A percentile compares a stretch with the other conserved stretches of the same genome.
These are phyloP conservation scores for Sorex fumeus DNA, from an alignment of 2,113 vertebrate genomes.

Conservation along the genomic window DNA sequence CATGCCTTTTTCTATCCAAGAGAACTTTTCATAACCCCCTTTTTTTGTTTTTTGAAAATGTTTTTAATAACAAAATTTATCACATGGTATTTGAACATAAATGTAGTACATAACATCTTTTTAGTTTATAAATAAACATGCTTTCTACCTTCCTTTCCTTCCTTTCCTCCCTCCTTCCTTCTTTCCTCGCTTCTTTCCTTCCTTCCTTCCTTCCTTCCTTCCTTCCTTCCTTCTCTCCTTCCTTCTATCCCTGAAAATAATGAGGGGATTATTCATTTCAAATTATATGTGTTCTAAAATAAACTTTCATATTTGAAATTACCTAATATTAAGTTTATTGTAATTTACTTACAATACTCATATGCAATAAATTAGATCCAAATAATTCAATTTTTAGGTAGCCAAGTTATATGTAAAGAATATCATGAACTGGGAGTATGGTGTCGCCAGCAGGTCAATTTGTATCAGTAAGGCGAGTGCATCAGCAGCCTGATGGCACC, in stretches of 20 bases:
- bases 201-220: too few species aligned
- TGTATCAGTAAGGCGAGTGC: too few species aligned
- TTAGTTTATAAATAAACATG: neutral
- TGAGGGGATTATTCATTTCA: neutral
- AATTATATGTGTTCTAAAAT: slow-evolving; percentile 29
- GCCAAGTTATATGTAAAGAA: slow-evolving; percentile 22
- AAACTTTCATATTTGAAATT: neutral
- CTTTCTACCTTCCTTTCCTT: too few species aligned
- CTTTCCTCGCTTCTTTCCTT: too few species aligned
- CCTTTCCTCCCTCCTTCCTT: too few species aligned
- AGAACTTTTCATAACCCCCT: neutral
- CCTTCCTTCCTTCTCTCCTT: too few species aligned
- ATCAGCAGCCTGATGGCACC: too few species aligned
- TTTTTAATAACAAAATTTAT: slow-evolving; percentile 48
- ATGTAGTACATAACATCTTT: neutral
- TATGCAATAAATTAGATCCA: slow-evolving; percentile 24
- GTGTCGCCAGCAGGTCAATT: too few species aligned
- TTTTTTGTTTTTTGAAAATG: slow-evolving; percentile 43
- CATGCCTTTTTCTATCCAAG: too few species aligned
- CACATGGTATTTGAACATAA: slow-evolving; percentile 8
- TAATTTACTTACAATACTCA: slow-evolving; percentile 21
- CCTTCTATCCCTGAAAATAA: slow-evolving; percentile 6
- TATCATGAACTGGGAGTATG: too few species aligned
- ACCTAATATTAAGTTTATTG: slow-evolving; percentile 10
- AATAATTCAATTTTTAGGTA: slow-evolving; percentile 45